Evolutionary conservation across 2,113 vertebrate genomes (phyloP).

Genomic region (Daubentonia madagascariensis): DNA sequence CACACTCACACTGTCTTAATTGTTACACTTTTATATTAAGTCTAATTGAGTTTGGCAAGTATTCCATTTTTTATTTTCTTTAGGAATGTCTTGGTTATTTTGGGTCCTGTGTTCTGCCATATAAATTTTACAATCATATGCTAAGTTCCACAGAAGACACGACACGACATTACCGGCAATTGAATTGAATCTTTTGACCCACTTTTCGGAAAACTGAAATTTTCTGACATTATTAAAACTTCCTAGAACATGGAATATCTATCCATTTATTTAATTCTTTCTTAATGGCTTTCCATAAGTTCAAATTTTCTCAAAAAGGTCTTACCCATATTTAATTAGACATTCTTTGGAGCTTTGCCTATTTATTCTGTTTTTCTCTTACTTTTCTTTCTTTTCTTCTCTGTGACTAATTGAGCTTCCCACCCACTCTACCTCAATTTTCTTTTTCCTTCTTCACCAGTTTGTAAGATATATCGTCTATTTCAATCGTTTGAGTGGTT

Average conservation of each 20-base stretch:
- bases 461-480: neutral
- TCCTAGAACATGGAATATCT: neutral
- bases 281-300: neutral
- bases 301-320: neutral
- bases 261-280: neutral
- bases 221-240: neutral
- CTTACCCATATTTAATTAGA: neutral
- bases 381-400: neutral
- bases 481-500: neutral
- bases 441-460: neutral
- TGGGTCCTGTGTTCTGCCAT: too few relatives aligned
- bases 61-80: neutral
- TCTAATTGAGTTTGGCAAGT: neutral
- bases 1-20: neutral
- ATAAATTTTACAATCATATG: neutral
- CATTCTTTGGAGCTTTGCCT: neutral
- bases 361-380: neutral
- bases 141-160: neutral
- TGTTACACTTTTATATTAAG: neutral
- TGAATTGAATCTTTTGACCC: neutral
- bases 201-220: neutral
- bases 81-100: neutral
- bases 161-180: neutral
- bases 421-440: neutral
- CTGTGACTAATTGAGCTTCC: neutral